Evolutionary conservation across 2,888 invertebrate genomes (phyloP), one percentile per base, ranked within the genome.

Genomic region (Andrena bucephala): DNA sequence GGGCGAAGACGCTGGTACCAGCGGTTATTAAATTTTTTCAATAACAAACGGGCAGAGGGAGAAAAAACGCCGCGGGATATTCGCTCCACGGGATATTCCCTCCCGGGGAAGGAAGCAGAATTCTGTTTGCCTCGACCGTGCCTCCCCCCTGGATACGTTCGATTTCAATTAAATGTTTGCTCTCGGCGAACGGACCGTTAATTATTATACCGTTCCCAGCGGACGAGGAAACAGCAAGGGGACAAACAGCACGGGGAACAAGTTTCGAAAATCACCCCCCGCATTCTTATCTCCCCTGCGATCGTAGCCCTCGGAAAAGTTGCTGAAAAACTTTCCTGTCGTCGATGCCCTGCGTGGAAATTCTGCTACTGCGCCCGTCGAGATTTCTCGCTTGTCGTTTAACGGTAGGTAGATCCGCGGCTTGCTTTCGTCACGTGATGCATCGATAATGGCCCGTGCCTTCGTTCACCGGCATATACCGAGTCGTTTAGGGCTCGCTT

Each of bases 91-190:
- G 42, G 82, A 74, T 24, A 31, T 33, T 10, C 2, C 16, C 27
- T 10, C 13, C 10, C n/a, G 48, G 36, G 13, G 36, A 65, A 57
- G 62, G 72, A 75, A 81, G 69, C 57, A 6, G 20, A 57, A 62
- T 71, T 63, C 54, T 62, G 78, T 73, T 59, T 57, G 78, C 82
- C 68, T 42, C 69, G 62, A 60, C 5, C 42, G 16, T 42, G 70
- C 81, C 78, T 70, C 79, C 78, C 82, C 83, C 52, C 78, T 83
- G 62, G 80, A 84, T 84, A 81, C 85, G 80, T 67, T 86, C 85
- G 82, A 86, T 86, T 90, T 89, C 90, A 88, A 91, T 91, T 90
- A 90, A 90, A 88, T 84, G 88, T 88, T 89, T 83, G 86, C 83
- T 85, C 82, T 78, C 71, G 75, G 79, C 69, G 81, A 79, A 83